A percentile compares a stretch with the other conserved stretches of the same genome.
Evolutionary conservation across 2,888 invertebrate genomes (phyloP).

Genomic region (Athrips mouffetella): DNA sequence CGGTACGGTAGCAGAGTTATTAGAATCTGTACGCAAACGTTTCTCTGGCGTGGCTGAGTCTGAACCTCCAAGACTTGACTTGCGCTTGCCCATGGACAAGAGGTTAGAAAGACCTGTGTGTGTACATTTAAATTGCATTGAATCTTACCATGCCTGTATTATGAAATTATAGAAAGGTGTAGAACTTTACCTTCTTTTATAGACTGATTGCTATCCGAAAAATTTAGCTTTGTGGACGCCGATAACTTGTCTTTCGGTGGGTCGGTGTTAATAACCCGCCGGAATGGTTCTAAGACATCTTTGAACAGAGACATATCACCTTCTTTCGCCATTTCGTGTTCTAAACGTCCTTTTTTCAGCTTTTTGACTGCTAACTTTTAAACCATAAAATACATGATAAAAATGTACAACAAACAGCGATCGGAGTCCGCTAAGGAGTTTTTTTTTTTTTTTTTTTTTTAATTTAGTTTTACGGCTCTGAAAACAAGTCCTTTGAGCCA

Average conservation of each 20-base stretch:
- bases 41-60: conserved; percentile 58
- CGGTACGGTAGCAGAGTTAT: conserved; percentile 38
- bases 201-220: conserved; percentile 67
- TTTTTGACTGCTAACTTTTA: conserved; percentile 33
- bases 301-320: conserved; percentile 67
- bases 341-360: conserved; percentile 60
- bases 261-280: conserved; percentile 68
- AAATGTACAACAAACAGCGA: neutral
- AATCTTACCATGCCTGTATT: neutral
- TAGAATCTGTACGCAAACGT: conserved; percentile 55
- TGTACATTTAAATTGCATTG: conserved; percentile 17
- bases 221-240: conserved; percentile 64
- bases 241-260: conserved; percentile 69
- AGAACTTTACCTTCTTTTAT: conserved; percentile 56
- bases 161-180: neutral
- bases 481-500: no score
- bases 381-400: neutral
- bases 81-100: conserved; percentile 58
- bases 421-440: no score
- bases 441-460: no score
- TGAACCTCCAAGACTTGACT: conserved; percentile 47
- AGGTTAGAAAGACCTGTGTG: conserved; percentile 56
- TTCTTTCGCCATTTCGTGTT: conserved; percentile 59
- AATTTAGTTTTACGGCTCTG: no score
- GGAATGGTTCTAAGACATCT: conserved; percentile 69